Evolutionary conservation across 1,140 invertebrate species (phyloP), one percentile per base, ranked within the genome.

Genomic region (Archivesica marissinica): DNA sequence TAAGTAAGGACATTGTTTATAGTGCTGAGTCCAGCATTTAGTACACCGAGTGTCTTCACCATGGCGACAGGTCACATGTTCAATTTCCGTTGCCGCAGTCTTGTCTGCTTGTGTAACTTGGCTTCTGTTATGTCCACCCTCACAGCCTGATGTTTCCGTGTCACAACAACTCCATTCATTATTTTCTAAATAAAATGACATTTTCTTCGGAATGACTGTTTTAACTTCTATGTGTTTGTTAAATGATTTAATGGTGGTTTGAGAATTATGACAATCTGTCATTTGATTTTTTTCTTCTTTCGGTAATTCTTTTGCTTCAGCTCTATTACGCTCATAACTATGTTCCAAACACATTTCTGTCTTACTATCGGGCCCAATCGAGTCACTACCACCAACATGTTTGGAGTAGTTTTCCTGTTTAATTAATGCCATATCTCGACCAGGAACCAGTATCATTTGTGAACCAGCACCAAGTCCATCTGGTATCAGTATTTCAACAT

Each of bases 151-250:
- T 35, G 59, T 64, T 64, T 64, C 59, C n/a, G 30, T 17, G 2
- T 64, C 59, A 64, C 59, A 64, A 1, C 59, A 30, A 35, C 59
- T 64, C n/a, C 33, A 64, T 17, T 64, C 59, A 64, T 64, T 64
- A 6, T n/a, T n/a, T n/a, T n/a, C n/a, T n/a, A n/a, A n/a, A n/a
- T n/a, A n/a, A n/a, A n/a, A n/a, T n/a, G n/a, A n/a, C n/a, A 28
- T 30, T 28, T 59, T 25, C 30, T 17, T 52, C 23, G 4, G 3
- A 23, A 35, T 35, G 30, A 35, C 30, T 11, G n/a, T n/a, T n/a
- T 64, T 25, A 59, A 59, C 28, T 30, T 1, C 13, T 35, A 15
- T 64, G 33, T 64, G 9, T 59, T 59, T 17, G 33, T 2, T 4
- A 28, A 59, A 59, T 2, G 54, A 28, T 59, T 59, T 59, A 28